Percentiles rank a stretch among this genome's conserved stretches.
phyloP scores from a whole-genome alignment of 2,797 vertebrate genomes.

The Telmatherina bonti region DNA sequence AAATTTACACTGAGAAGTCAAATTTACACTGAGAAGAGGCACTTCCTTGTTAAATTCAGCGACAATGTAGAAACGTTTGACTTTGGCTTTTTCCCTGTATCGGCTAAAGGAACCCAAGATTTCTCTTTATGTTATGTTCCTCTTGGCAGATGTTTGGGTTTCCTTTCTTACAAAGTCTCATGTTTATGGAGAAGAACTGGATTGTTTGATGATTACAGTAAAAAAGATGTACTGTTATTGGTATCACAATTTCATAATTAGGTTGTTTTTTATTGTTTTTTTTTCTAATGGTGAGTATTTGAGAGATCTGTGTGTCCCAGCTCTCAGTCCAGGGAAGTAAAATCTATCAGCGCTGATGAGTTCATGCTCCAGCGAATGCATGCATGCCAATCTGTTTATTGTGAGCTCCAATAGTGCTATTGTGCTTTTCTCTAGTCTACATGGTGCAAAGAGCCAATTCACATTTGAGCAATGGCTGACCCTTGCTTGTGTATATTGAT shows the following conservation, averaged over 20 bases:
- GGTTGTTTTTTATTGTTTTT: background rate
- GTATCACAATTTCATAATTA: slow-evolving; percentile 31
- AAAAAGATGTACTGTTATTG: no score
- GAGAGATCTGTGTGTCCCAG: slow-evolving; percentile 42
- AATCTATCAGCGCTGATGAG: slow-evolving; percentile 78
- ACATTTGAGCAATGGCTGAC: slow-evolving; percentile 79
- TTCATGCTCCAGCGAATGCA: slow-evolving; percentile 70
- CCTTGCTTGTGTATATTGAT: slow-evolving; percentile 85
- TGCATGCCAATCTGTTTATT: slow-evolving; percentile 69
- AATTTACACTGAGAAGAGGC: slow-evolving; percentile 2
- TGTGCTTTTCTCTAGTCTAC: slow-evolving; percentile 74
- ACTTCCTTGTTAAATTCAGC: background rate
- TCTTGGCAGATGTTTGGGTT: background rate
- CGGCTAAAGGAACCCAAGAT: background rate
- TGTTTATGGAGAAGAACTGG: slow-evolving; percentile 2
- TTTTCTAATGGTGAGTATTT: slow-evolving; percentile 32
- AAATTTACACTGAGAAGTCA: no score
- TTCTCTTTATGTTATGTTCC: background rate
- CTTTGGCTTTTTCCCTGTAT: background rate
- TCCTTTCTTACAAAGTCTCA: background rate
- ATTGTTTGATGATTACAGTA: slow-evolving; percentile 16
- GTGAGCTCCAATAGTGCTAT: slow-evolving; percentile 66
- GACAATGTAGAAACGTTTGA: background rate
- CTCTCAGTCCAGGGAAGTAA: slow-evolving; percentile 68
- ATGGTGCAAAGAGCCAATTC: slow-evolving; percentile 75